These are phyloP conservation scores for Magallana gigas DNA, from an alignment of 1,140 invertebrate species.

Conservation along the genomic window DNA sequence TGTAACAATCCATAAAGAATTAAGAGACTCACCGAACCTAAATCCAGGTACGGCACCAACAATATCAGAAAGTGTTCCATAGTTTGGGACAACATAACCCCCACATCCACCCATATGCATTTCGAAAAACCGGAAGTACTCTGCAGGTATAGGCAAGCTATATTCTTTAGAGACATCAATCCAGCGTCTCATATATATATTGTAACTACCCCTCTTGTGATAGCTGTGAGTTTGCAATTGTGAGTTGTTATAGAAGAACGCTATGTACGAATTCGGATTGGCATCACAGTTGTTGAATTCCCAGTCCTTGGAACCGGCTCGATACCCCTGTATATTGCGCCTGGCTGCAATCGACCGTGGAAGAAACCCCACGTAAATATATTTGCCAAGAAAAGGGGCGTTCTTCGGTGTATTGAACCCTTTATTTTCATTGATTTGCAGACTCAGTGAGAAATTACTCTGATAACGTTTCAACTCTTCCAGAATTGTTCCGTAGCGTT, in stretches of 20 bases:
- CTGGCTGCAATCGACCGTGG: neutral
- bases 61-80: neutral
- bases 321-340: conserved; percentile 40
- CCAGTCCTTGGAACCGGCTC: conserved; percentile 35
- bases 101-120: conserved; percentile 54
- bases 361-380: conserved; percentile 46
- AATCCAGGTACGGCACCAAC: conserved; percentile 38
- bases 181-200: conserved; percentile 39
- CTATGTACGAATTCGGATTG: conserved; percentile 53
- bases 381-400: neutral
- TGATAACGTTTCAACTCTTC: neutral
- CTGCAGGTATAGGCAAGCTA: neutral
- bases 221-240: neutral
- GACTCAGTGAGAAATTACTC: neutral
- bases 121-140: conserved; percentile 53
- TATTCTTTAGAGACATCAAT: conserved; percentile 15
- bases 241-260: conserved; percentile 51
- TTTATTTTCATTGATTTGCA: neutral
- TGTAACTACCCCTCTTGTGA: conserved; percentile 29
- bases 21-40: conserved; percentile 40
- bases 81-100: conserved; percentile 28
- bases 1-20: no score
- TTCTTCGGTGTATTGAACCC: neutral
- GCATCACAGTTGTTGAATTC: conserved; percentile 51
- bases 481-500: neutral